Conservation (phyloP, 2,113 vertebrate species). For the Sylvicapra grimmia region DNA sequence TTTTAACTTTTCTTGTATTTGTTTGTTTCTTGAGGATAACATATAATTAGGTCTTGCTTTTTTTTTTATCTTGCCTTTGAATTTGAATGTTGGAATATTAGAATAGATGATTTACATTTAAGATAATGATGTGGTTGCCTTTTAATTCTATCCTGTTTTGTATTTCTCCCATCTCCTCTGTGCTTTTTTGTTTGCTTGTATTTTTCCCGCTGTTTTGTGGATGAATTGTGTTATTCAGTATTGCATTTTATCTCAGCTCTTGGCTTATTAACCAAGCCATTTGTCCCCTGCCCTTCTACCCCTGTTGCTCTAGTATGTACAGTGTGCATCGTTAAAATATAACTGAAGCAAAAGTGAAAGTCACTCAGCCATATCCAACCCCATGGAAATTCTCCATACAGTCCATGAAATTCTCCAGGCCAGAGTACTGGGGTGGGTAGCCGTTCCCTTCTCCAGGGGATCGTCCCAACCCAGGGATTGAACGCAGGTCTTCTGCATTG, state of each 20-base stretch:
- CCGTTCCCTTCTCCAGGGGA: neutral
- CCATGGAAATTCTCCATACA: neutral
- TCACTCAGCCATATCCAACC: neutral
- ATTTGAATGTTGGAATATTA: neutral
- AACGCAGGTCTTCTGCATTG: neutral
- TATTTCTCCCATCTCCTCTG: neutral
- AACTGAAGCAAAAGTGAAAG: neutral
- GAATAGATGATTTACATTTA: neutral
- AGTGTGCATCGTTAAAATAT: neutral
- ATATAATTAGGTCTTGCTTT: neutral
- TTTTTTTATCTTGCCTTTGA: neutral
- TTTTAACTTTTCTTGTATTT: neutral
- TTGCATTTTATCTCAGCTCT: neutral
- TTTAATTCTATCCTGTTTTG: neutral
- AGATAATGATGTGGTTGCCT: neutral
- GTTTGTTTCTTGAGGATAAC: neutral
- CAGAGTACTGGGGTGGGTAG: neutral
- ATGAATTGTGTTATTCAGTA: neutral
- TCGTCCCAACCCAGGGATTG: neutral
- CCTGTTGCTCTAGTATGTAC: neutral
- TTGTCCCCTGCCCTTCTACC: neutral
- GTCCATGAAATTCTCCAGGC: neutral
- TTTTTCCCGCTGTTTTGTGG: neutral
- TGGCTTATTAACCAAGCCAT: neutral
- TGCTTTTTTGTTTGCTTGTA: neutral